phyloP scores from a whole-genome alignment of 2,113 vertebrate species.

The Gambusia affinis region DNA sequence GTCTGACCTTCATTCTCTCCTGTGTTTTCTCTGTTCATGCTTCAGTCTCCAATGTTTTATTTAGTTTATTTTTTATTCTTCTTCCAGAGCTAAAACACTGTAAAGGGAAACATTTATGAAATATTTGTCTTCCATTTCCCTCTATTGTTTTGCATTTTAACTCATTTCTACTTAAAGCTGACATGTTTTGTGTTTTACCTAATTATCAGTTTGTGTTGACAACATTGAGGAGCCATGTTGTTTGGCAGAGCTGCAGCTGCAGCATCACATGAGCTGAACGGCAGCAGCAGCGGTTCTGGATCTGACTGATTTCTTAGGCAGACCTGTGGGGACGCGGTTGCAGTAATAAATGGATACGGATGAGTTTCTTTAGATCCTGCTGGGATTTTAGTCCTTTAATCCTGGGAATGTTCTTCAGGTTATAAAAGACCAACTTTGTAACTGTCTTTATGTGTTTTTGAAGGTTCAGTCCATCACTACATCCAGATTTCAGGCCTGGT shows the following conservation, averaged over 20 bases:
- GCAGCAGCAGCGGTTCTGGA: too few relatives aligned
- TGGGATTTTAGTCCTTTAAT: too few relatives aligned
- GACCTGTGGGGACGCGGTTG: too few relatives aligned
- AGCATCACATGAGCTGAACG: neutral
- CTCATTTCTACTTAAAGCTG: neutral
- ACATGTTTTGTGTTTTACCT: neutral
- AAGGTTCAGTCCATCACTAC: too few relatives aligned
- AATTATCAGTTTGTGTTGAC: neutral
- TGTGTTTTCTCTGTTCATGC: conserved; percentile 18
- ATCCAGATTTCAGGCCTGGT: too few relatives aligned
- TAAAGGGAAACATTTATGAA: conserved; percentile 33
- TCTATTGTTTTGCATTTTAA: neutral
- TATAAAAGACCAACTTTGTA: too few relatives aligned
- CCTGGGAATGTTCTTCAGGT: too few relatives aligned
- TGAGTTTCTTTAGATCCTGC: too few relatives aligned
- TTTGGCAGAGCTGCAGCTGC: too few relatives aligned
- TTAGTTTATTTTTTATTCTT: conserved; percentile 4
- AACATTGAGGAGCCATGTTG: neutral
- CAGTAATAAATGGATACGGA: too few relatives aligned
- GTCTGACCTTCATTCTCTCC: conserved; percentile 15
- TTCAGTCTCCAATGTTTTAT: neutral
- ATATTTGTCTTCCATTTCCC: conserved; percentile 6
- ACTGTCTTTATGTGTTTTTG: too few relatives aligned
- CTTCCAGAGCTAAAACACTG: conserved; percentile 8
- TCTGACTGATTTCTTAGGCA: too few relatives aligned